A percentile compares a stretch with the other conserved stretches of the same genome.
phyloP scores from a whole-genome alignment of 2,113 vertebrate genomes.

The Accipiter cooperii region DNA sequence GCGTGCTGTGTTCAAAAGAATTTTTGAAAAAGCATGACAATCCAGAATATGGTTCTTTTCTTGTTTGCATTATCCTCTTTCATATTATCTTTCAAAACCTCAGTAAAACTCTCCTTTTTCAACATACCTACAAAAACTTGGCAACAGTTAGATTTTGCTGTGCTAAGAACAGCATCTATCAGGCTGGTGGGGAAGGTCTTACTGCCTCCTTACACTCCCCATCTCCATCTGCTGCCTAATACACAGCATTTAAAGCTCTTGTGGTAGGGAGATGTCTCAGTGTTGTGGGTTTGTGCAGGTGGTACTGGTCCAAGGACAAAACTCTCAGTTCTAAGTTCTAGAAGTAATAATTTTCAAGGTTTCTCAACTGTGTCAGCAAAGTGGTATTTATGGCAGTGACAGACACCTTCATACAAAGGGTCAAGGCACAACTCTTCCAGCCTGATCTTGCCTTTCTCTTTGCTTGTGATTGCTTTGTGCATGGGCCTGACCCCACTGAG shows the following conservation, averaged over 20 bases:
- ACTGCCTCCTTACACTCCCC: neutral
- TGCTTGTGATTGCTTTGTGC: neutral
- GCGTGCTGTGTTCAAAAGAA: neutral
- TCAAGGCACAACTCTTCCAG: neutral
- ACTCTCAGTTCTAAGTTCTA: neutral
- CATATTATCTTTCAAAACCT: neutral
- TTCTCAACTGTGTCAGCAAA: neutral
- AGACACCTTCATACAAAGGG: neutral
- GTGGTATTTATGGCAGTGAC: neutral
- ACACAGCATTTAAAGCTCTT: neutral
- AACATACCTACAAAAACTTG: neutral
- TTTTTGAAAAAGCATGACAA: neutral
- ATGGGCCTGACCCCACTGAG: neutral
- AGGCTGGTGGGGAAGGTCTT: neutral
- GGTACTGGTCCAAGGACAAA: neutral
- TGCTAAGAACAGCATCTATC: neutral
- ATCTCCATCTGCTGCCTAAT: conserved; percentile 7
- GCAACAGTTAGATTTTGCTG: neutral
- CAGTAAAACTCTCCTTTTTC: neutral
- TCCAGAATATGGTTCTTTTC: neutral
- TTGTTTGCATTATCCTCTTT: neutral
- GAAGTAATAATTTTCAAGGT: neutral
- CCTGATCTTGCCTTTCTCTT: neutral
- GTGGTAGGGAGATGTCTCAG: neutral
- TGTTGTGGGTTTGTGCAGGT: neutral